Percentiles rank a stretch among this genome's conserved stretches.
phyloP scores from a whole-genome alignment of 2,888 invertebrate genomes.

The Phalera bucephala region DNA sequence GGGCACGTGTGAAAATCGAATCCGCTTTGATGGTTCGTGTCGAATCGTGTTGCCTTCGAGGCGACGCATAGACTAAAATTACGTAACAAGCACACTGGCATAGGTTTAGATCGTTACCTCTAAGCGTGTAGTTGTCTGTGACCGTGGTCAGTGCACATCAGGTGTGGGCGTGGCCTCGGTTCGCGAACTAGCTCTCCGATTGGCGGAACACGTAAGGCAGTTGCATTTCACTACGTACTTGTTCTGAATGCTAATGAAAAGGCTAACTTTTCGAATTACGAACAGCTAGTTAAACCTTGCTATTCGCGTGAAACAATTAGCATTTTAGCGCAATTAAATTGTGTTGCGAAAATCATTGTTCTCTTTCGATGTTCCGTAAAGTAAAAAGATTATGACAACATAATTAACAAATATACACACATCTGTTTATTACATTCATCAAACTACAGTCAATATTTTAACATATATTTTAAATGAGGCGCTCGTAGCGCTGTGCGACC shows the following conservation, averaged over 20 bases:
- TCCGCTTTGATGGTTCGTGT: slow-evolving; percentile 34
- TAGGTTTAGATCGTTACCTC: slow-evolving; percentile 35
- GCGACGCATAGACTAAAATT: slow-evolving; percentile 27
- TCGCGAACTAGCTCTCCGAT: slow-evolving; percentile 49
- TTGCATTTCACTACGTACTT: slow-evolving; percentile 70
- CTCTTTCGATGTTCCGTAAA: neutral
- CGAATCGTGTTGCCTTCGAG: slow-evolving; percentile 20
- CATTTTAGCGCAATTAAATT: slow-evolving; percentile 18
- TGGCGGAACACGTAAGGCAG: slow-evolving; percentile 60
- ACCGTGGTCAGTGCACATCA: slow-evolving; percentile 47
- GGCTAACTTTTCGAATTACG: slow-evolving; percentile 39
- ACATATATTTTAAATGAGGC: too few species aligned
- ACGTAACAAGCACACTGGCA: slow-evolving; percentile 27
- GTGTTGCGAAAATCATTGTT: slow-evolving; percentile 16
- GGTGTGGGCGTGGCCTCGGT: slow-evolving; percentile 68
- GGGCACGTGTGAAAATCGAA: slow-evolving; percentile 35
- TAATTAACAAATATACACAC: neutral
- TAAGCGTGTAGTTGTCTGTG: slow-evolving; percentile 32
- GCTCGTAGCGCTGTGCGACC: too few species aligned
- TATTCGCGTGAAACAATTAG: slow-evolving; percentile 19
- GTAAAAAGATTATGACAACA: neutral
- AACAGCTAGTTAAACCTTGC: slow-evolving; percentile 10
- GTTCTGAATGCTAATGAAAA: slow-evolving; percentile 59
- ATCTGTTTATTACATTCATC: neutral
- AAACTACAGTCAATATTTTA: too few species aligned